Conservation (phyloP, 2,797 vertebrate species). For the Oryzias dopingdopingensis region DNA sequence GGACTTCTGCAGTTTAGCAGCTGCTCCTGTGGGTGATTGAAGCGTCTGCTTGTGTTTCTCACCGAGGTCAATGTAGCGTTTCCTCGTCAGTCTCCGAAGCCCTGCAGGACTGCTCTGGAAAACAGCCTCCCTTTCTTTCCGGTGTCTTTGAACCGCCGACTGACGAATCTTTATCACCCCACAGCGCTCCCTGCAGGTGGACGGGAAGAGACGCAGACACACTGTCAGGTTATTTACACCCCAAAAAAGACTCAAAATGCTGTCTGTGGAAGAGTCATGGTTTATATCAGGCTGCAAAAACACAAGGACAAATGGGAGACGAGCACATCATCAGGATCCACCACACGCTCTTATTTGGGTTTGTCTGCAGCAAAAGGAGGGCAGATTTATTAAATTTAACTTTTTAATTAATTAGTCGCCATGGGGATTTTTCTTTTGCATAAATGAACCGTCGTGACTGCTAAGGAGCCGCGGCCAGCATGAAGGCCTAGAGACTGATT, state of each 20-base stretch:
- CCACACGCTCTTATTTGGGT: constrained; percentile 4
- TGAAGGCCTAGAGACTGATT: not conserved
- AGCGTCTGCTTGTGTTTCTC: constrained; percentile 45
- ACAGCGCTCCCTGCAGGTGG: constrained; percentile 65
- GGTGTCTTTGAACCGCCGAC: constrained; percentile 79
- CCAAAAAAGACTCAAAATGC: not conserved
- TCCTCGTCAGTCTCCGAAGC: constrained; percentile 84
- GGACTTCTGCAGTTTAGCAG: not conserved
- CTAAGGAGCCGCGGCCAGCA: not conserved
- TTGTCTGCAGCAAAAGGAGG: constrained; percentile 11
- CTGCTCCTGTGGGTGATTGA: not conserved
- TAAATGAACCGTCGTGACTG: not conserved
- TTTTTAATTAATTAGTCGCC: constrained; percentile 12
- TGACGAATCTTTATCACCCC: constrained; percentile 92
- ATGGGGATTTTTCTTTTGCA: constrained; percentile 3
- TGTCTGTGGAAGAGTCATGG: not conserved
- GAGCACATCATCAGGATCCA: not conserved
- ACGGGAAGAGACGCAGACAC: constrained; percentile 3
- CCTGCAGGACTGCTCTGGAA: constrained; percentile 81
- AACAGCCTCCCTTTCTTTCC: constrained; percentile 78
- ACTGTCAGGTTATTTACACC: not conserved
- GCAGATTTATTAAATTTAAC: not conserved
- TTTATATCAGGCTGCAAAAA: too few relatives aligned
- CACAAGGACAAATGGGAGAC: not conserved
- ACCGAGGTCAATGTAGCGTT: constrained; percentile 93